Evolutionary conservation across 1,140 invertebrate genomes (phyloP).

Genomic region (Diploscapter pachys): DNA sequence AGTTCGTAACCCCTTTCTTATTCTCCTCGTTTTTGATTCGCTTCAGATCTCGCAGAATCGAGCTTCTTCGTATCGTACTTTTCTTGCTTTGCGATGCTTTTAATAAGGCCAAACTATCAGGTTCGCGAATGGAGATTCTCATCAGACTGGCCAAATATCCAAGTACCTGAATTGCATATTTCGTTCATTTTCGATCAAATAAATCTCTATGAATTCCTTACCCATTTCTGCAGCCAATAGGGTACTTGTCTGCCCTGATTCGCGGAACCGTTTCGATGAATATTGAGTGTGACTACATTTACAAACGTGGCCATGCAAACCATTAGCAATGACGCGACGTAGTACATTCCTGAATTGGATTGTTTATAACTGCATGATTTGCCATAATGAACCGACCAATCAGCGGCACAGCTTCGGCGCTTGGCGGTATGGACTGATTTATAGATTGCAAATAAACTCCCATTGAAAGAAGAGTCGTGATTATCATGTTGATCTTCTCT

Average conservation of each 20-base stretch:
- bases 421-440: conserved; percentile 79
- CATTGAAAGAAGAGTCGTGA: conserved; percentile 83
- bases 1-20: conserved; percentile 17
- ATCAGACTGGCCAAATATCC: conserved; percentile 53
- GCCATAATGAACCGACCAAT: conserved; percentile 71
- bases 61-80: conserved; percentile 51
- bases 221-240: conserved; percentile 48
- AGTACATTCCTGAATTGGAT: conserved; percentile 71
- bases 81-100: conserved; percentile 50
- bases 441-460: conserved; percentile 89
- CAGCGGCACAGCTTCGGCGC: conserved; percentile 78
- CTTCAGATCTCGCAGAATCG: conserved; percentile 52
- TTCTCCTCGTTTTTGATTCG: conserved; percentile 53
- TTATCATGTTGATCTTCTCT: conserved; percentile 74
- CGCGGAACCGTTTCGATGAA: conserved; percentile 76
- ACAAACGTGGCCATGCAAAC: conserved; percentile 82
- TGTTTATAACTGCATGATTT: too few species aligned
- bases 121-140: conserved; percentile 51
- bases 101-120: conserved; percentile 55
- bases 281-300: conserved; percentile 72
- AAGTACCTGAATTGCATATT: conserved; percentile 31
- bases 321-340: conserved; percentile 82
- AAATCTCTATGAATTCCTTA: too few species aligned
- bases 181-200: too few species aligned
- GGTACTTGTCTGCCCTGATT: conserved; percentile 45